A percentile compares a stretch with the other conserved stretches of the same genome.
Conservation (phyloP, 2,113 vertebrate genomes). For the Ahaetulla prasina region DNA sequence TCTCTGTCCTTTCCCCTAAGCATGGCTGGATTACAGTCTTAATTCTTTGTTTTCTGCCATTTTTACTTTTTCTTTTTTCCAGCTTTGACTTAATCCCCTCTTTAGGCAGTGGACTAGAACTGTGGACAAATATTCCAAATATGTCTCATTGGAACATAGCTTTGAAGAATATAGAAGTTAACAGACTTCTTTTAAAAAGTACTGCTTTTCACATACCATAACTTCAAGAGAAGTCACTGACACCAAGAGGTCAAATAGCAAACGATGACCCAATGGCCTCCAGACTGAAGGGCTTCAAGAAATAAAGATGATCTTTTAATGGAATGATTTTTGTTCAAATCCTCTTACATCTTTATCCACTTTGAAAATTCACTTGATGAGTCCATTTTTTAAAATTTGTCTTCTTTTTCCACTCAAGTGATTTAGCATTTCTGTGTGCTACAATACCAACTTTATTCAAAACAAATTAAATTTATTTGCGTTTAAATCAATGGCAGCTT, state of each 20-base stretch:
- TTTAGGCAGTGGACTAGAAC: background rate
- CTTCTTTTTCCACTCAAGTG: constrained; percentile 11
- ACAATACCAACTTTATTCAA: background rate
- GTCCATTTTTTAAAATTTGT: constrained; percentile 56
- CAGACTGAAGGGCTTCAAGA: constrained; percentile 66
- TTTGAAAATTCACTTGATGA: constrained; percentile 61
- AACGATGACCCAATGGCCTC: constrained; percentile 59
- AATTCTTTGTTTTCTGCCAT: background rate
- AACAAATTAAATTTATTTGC: background rate
- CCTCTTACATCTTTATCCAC: constrained; percentile 60
- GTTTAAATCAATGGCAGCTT: background rate
- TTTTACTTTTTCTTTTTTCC: background rate
- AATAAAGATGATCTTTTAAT: constrained; percentile 65
- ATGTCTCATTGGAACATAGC: constrained; percentile 39
- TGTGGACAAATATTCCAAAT: background rate
- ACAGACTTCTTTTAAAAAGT: constrained; percentile 46
- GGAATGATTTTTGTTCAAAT: constrained; percentile 65
- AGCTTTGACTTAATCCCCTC: background rate
- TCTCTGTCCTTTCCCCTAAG: background rate
- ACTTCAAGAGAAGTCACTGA: constrained; percentile 56
- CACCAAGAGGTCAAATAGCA: constrained; percentile 61
- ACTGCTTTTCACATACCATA: constrained; percentile 38
- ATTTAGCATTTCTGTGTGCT: constrained; percentile 46
- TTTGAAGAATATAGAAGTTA: constrained; percentile 52
- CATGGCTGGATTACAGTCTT: background rate